A percentile compares a stretch with the other conserved stretches of the same genome.
These are phyloP conservation scores for Asobara japonica DNA, from an alignment of 1,140 invertebrate species.

Conservation along the genomic window DNA sequence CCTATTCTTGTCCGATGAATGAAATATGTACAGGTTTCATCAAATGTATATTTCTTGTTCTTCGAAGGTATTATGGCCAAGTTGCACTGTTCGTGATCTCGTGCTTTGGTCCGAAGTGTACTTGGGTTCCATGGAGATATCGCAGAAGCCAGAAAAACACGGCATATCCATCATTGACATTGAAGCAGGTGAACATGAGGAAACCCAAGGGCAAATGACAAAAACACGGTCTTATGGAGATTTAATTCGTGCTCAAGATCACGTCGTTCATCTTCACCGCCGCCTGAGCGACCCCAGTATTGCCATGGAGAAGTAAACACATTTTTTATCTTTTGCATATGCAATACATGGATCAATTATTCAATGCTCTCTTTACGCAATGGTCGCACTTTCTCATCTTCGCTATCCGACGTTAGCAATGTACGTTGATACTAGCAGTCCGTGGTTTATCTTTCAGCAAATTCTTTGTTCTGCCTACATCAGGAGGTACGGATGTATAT, in stretches of 20 bases:
- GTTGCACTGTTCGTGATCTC: slow-evolving; percentile 84
- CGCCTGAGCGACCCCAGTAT: slow-evolving; percentile 85
- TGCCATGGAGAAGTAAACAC: slow-evolving; percentile 69
- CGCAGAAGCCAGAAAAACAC: slow-evolving; percentile 58
- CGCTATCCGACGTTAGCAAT: too few species aligned
- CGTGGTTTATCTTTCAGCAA: too few species aligned
- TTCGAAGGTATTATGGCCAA: slow-evolving; percentile 84
- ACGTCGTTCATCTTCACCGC: slow-evolving; percentile 71
- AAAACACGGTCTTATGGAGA: slow-evolving; percentile 86
- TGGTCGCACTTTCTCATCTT: too few species aligned
- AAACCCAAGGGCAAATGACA: slow-evolving; percentile 70
- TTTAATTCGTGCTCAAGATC: slow-evolving; percentile 73
- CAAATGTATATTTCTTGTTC: not conserved
- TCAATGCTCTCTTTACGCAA: too few species aligned
- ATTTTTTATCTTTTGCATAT: too few species aligned
- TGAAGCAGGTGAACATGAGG: slow-evolving; percentile 60
- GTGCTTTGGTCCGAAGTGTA: slow-evolving; percentile 88
- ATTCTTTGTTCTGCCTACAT: too few species aligned
- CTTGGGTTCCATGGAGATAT: slow-evolving; percentile 72
- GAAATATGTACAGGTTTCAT: too few species aligned
- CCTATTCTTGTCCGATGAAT: too few species aligned
- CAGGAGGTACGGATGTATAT: too few species aligned
- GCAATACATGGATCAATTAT: too few species aligned
- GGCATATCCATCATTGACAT: slow-evolving; percentile 61
- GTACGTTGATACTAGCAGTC: too few species aligned